phyloP scores from a whole-genome alignment of 2,888 invertebrate species.

The Dicycla oo region DNA sequence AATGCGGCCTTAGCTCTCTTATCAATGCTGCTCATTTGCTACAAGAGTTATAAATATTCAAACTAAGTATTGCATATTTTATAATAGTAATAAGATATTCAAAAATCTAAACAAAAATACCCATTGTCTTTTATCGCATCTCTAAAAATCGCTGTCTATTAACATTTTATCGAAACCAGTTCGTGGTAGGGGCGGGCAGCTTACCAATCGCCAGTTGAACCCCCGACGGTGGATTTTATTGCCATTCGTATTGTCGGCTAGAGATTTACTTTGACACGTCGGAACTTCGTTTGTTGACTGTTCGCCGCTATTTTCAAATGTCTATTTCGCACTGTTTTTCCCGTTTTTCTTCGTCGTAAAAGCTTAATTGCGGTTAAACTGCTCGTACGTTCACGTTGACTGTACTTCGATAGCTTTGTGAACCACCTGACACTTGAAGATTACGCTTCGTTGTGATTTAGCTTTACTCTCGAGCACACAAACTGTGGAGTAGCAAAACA shows the following conservation, averaged over 20 bases:
- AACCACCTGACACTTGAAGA: conserved; percentile 41
- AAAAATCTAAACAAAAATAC: not conserved
- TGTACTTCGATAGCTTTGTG: conserved; percentile 40
- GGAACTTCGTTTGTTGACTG: conserved; percentile 88
- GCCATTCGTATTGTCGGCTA: conserved; percentile 88
- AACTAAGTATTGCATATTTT: not conserved
- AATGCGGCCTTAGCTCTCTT: not conserved
- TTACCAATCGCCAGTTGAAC: conserved; percentile 82
- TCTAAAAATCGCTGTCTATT: conserved; percentile 24
- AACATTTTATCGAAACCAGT: conserved; percentile 47
- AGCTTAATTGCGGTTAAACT: conserved; percentile 70
- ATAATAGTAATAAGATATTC: not conserved
- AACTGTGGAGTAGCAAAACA: conserved; percentile 39
- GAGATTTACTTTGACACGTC: conserved; percentile 89
- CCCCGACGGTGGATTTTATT: conserved; percentile 86
- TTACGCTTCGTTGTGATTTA: conserved; percentile 36
- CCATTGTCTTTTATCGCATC: not conserved
- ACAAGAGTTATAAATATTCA: not conserved
- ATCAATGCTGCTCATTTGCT: not conserved
- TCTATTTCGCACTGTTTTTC: conserved; percentile 68
- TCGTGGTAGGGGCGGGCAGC: conserved; percentile 78
- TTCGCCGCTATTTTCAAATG: conserved; percentile 77
- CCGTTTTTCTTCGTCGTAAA: conserved; percentile 71
- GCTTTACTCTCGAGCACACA: conserved; percentile 20
- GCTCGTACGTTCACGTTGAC: conserved; percentile 52